Evolutionary conservation across 2,113 vertebrate genomes (phyloP).

Genomic region (Cervus canadensis): DNA sequence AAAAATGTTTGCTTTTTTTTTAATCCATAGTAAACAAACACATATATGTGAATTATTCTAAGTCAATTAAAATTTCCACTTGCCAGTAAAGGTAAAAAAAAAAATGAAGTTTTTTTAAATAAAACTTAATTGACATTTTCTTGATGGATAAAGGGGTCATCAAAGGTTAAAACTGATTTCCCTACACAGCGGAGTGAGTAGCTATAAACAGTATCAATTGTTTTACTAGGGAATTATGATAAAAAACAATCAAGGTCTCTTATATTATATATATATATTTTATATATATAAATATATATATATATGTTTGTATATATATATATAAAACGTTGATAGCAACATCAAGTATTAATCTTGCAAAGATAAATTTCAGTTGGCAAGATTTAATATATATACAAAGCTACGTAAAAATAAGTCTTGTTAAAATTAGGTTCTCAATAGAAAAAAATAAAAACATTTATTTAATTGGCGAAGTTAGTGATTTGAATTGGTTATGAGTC

Average conservation of each 20-base stretch:
- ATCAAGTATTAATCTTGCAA: not conserved
- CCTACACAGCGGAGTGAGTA: not conserved
- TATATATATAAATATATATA: not conserved
- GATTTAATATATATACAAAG: not conserved
- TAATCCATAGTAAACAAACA: not conserved
- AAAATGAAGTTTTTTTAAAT: conserved; percentile 25
- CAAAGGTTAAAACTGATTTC: conserved; percentile 30
- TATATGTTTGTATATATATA: not conserved
- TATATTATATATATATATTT: not conserved
- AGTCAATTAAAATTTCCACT: conserved; percentile 45
- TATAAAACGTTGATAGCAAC: not conserved
- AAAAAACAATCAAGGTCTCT: not conserved
- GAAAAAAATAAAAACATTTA: not conserved
- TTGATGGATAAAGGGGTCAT: not conserved
- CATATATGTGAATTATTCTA: not conserved
- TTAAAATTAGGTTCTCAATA: conserved; percentile 11
- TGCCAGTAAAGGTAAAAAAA: not conserved
- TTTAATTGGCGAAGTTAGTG: conserved; percentile 1
- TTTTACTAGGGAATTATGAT: conserved; percentile 1
- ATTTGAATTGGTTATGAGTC: conserved; percentile 39
- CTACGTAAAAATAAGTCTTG: not conserved
- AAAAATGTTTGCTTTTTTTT: conserved; percentile 1
- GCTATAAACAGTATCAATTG: not conserved
- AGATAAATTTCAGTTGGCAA: not conserved
- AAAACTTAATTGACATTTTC: conserved; percentile 26